Evolutionary conservation across 1,140 invertebrate genomes (phyloP).

Genomic region (Apis florea): DNA sequence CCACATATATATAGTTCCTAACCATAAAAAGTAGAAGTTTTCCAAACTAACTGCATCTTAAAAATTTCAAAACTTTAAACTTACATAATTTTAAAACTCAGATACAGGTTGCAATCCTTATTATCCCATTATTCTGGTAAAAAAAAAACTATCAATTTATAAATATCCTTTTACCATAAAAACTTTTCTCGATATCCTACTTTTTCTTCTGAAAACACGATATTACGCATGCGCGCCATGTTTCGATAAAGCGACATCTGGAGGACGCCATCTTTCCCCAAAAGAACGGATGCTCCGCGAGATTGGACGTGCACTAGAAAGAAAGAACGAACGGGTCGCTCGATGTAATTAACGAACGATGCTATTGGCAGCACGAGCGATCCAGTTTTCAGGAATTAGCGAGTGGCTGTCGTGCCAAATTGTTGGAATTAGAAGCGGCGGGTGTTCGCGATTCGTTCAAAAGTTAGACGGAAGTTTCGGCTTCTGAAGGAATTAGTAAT

Average conservation of each 20-base stretch:
- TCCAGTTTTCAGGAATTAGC: conserved; percentile 19
- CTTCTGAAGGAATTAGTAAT: neutral
- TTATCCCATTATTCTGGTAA: too few relatives aligned
- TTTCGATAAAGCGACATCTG: conserved; percentile 4
- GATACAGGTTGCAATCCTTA: too few relatives aligned
- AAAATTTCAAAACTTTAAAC: too few relatives aligned
- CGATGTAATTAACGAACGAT: conserved; percentile 26
- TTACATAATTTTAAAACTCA: too few relatives aligned
- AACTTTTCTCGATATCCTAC: too few relatives aligned
- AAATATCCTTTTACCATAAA: too few relatives aligned
- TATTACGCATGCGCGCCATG: too few relatives aligned
- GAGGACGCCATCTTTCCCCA: neutral
- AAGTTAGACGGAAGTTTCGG: neutral
- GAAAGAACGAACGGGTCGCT: neutral
- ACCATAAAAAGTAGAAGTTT: too few relatives aligned
- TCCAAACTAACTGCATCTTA: too few relatives aligned
- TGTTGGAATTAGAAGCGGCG: neutral
- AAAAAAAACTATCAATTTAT: too few relatives aligned
- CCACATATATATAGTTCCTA: too few relatives aligned
- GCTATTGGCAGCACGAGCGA: neutral
- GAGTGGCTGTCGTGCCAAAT: neutral
- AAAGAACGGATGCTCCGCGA: neutral
- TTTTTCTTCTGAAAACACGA: too few relatives aligned
- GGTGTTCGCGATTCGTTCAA: conserved; percentile 18
- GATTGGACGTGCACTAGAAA: neutral